Evolutionary conservation across 2,888 invertebrate genomes (phyloP), one percentile per base, ranked within the genome.

Genomic region (Scrobipalpa atriplicella): DNA sequence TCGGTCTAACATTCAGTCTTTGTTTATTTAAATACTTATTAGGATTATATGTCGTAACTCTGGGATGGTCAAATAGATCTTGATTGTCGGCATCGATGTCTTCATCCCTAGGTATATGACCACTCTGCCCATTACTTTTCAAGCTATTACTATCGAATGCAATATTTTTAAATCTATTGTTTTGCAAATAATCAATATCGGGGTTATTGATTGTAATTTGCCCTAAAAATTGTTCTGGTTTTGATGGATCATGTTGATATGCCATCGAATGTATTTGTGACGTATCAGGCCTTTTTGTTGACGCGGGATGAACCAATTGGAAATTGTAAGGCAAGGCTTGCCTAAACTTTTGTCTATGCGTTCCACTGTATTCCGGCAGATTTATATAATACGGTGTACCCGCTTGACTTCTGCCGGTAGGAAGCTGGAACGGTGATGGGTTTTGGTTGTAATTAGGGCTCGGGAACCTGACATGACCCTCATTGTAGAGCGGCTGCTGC

Each of bases 121-220:
- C 90, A 71, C 81, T 89, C 74, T 90, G 87, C 6, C 89, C 87
- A 68, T 90, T 88, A 72, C 82, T 90, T 76, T 92, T 92, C 62
- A 93, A 79, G 68, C 93, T 92, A 68, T 93, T 93, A n/a, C 87
- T 84, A 76, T 93, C 92, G 73, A 92, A 92, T 54, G 89, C 91
- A 72, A 90, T 83, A 73, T 87, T 91, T 76, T 91, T 91, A 74
- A 90, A 92, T 73, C 91, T 83, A 71, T 74, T 90, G 68, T 90
- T 89, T 79, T 91, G 88, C 69, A 90, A 80, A 71, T 89, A 90
- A 71, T 92, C 90, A 68, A 93, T 90, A 75, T 93, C 94, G 16
- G 94, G 94, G 80, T 94, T 94, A 75, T 94, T 94, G 67, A 94
- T 86, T 18, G 94, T 94, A 60, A 94, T 94, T 86, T 95, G 94